Conservation (phyloP, 1,140 invertebrate genomes). For the Drosophila setifemur region DNA sequence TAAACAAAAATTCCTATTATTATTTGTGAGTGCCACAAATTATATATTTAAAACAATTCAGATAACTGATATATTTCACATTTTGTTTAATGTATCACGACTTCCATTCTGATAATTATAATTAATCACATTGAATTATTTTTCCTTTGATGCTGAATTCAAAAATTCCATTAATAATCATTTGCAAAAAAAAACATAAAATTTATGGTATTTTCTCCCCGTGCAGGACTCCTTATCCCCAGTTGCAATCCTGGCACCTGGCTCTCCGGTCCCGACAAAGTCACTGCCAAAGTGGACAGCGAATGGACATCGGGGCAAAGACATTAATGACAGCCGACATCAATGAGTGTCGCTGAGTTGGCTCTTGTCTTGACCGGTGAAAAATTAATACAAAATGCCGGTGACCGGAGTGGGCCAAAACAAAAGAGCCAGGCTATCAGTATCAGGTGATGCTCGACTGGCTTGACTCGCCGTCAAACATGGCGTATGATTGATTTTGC, state of each 20-base stretch:
- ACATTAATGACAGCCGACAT: slow-evolving; percentile 59
- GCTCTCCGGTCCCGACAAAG: slow-evolving; percentile 5
- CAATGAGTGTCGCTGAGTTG: slow-evolving; percentile 64
- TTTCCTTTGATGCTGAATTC: too few relatives aligned
- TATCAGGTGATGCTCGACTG: slow-evolving; percentile 35
- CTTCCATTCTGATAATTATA: too few relatives aligned
- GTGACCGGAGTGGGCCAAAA: slow-evolving; percentile 10
- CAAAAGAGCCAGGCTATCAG: neutral
- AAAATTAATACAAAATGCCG: slow-evolving; percentile 68
- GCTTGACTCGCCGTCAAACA: slow-evolving; percentile 49
- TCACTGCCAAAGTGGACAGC: slow-evolving; percentile 42
- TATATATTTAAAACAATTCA: too few relatives aligned
- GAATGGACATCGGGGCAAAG: slow-evolving; percentile 44
- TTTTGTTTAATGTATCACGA: too few relatives aligned
- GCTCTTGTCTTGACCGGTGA: slow-evolving; percentile 37
- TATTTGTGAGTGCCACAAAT: too few relatives aligned
- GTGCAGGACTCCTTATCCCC: slow-evolving; percentile 11
- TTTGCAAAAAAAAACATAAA: neutral
- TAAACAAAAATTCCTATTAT: too few relatives aligned
- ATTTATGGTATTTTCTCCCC: neutral
- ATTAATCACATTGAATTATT: too few relatives aligned
- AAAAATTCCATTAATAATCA: too few relatives aligned
- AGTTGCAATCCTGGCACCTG: slow-evolving; percentile 23
- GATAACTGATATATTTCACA: too few relatives aligned
- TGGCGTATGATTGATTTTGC: slow-evolving; percentile 78